phyloP scores from a whole-genome alignment of 2,888 invertebrate genomes.

The Fabriciana adippe region DNA sequence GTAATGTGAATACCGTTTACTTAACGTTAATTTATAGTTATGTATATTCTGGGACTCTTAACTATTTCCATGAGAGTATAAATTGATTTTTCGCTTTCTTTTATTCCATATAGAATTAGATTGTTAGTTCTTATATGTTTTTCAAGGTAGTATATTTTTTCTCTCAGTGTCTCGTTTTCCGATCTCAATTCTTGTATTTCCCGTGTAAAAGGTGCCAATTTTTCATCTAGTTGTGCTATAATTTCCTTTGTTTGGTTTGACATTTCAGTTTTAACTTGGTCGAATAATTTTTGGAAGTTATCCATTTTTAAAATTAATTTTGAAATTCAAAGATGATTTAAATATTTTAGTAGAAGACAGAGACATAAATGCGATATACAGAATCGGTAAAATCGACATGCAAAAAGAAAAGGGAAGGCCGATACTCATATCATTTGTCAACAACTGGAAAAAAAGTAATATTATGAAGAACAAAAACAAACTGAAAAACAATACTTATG shows the following conservation, averaged over 20 bases:
- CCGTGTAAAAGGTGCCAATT: slow-evolving; percentile 23
- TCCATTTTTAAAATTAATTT: slow-evolving; percentile 25
- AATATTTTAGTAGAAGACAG: no score
- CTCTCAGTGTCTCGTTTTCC: slow-evolving; percentile 21
- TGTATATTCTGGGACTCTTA: no score
- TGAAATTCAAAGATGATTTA: no score
- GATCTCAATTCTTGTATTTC: slow-evolving; percentile 24
- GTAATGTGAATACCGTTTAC: no score
- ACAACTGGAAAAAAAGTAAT: no score
- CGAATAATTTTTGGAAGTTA: slow-evolving; percentile 24
- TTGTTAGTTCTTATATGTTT: slow-evolving; percentile 19
- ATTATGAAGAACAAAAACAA: no score
- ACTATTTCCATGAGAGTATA: slow-evolving; percentile 6
- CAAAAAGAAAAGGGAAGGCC: no score
- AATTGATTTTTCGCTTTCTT: slow-evolving; percentile 15
- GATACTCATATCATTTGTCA: no score
- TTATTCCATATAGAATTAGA: slow-evolving; percentile 18
- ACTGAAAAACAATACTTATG: no score
- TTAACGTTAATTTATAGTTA: no score
- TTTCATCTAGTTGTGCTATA: slow-evolving; percentile 30
- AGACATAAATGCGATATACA: no score
- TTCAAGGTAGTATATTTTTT: slow-evolving; percentile 23
- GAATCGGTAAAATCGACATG: no score
- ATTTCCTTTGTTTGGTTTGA: slow-evolving; percentile 32
- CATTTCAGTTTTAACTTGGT: slow-evolving; percentile 33